These are phyloP conservation scores for Uropetala carovei DNA, from an alignment of 2,888 invertebrate species.

Conservation along the genomic window DNA sequence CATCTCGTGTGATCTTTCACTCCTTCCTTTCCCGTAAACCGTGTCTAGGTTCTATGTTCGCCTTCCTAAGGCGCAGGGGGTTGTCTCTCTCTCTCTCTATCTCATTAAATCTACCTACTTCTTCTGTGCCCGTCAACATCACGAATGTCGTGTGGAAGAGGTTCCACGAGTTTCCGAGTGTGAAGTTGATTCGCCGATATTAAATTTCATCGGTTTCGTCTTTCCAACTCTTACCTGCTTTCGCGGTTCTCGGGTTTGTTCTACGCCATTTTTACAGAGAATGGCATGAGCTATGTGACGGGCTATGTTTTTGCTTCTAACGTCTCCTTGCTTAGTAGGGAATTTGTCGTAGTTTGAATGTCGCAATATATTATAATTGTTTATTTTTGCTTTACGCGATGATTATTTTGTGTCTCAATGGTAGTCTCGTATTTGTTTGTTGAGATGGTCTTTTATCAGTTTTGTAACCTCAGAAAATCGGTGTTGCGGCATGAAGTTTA, in stretches of 20 bases:
- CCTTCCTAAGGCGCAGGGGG: neutral
- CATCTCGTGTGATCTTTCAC: neutral
- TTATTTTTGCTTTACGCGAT: too few species aligned
- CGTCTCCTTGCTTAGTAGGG: too few species aligned
- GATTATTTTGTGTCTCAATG: too few species aligned
- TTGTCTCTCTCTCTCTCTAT: neutral
- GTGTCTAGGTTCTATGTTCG: neutral
- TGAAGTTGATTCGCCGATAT: neutral
- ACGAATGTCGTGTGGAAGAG: neutral
- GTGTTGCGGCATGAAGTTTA: too few species aligned
- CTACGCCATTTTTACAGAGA: too few species aligned
- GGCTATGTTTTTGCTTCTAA: too few species aligned
- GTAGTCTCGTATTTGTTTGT: too few species aligned
- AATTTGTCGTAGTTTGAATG: too few species aligned
- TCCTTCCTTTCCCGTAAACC: neutral
- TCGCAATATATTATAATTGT: too few species aligned
- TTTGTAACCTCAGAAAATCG: too few species aligned
- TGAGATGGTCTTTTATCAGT: too few species aligned
- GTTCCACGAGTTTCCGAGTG: neutral
- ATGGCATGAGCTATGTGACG: too few species aligned
- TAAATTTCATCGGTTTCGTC: neutral
- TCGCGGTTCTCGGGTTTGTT: neutral
- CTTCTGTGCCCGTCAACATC: neutral
- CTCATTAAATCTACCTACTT: constrained; percentile 24
- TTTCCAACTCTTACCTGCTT: neutral